phyloP scores from a whole-genome alignment of 2,797 vertebrate genomes.

The Paramormyrops hopkinsi region DNA sequence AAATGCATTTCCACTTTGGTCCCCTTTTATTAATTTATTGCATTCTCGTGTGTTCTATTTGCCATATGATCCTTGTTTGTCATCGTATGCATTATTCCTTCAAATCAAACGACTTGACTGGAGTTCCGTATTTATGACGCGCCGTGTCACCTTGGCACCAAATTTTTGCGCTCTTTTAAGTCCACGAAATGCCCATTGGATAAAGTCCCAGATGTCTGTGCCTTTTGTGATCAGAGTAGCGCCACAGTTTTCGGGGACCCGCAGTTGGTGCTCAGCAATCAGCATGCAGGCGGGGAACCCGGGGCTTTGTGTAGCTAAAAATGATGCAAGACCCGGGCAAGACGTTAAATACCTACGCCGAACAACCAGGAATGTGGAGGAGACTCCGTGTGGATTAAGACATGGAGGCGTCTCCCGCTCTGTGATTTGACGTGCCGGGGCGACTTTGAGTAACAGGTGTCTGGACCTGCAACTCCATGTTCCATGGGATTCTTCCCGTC shows the following conservation, averaged over 20 bases:
- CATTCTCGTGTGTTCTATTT: not conserved
- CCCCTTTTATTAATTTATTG: not conserved
- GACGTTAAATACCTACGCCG: conserved; percentile 51
- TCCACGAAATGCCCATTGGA: conserved; percentile 21
- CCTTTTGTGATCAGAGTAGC: conserved; percentile 36
- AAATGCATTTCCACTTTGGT: not conserved
- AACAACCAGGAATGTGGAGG: conserved; percentile 50
- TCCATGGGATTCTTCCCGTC: conserved; percentile 4
- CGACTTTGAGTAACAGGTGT: not conserved
- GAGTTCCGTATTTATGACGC: not conserved
- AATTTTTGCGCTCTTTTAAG: conserved; percentile 39
- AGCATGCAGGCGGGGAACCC: conserved; percentile 45
- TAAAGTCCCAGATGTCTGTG: conserved; percentile 21
- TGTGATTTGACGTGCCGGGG: conserved; percentile 35
- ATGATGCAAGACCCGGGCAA: conserved; percentile 65
- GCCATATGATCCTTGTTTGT: not conserved
- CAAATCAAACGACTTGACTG: not conserved
- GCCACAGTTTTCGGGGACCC: conserved; percentile 24
- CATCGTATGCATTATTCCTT: not conserved
- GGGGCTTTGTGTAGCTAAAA: conserved; percentile 37
- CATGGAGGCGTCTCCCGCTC: conserved; percentile 49
- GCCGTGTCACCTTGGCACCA: not conserved
- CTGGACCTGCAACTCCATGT: conserved; percentile 12
- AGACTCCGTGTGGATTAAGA: conserved; percentile 28
- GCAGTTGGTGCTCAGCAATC: conserved; percentile 52